A percentile compares a stretch with the other conserved stretches of the same genome.
These are phyloP conservation scores for Formicarius rufipectus DNA, from an alignment of 2,113 vertebrate genomes.

Conservation along the genomic window DNA sequence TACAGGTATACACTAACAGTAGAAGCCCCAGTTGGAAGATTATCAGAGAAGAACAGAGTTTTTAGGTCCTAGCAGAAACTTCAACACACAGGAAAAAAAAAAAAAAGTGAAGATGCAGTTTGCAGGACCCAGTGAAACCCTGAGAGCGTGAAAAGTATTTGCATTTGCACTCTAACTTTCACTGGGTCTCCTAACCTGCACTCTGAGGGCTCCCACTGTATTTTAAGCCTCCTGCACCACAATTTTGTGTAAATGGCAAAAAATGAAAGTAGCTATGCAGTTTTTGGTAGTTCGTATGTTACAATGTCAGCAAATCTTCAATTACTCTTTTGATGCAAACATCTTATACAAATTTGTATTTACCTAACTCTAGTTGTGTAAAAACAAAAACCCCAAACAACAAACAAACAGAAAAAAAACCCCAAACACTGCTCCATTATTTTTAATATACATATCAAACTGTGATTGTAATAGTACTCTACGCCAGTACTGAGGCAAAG, in stretches of 20 bases:
- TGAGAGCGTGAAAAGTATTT: background rate
- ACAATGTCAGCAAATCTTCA: conserved; percentile 42
- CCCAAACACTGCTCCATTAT: background rate
- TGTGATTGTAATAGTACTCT: conserved; percentile 44
- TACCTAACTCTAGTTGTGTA: conserved; percentile 8
- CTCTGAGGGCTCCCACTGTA: background rate
- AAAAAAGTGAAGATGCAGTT: background rate
- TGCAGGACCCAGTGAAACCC: conserved; percentile 34
- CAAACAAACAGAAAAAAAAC: fast-evolving
- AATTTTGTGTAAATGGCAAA: background rate
- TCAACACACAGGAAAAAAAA: background rate
- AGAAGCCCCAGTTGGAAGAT: conserved; percentile 41
- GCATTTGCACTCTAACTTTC: background rate
- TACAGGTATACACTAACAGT: conserved; percentile 39
- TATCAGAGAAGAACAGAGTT: conserved; percentile 15
- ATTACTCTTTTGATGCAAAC: background rate
- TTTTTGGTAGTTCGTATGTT: conserved; percentile 19
- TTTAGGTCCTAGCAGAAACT: conserved; percentile 40
- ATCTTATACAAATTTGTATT: background rate
- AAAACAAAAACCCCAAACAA: background rate
- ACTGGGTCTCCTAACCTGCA: conserved; percentile 4
- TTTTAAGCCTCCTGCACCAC: background rate
- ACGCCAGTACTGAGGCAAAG: conserved; percentile 6
- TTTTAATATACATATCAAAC: conserved; percentile 54
- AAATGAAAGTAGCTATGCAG: background rate